Evolutionary conservation across 2,888 invertebrate genomes (phyloP), one percentile per base, ranked within the genome.

Genomic region (Idaea dimidiata): DNA sequence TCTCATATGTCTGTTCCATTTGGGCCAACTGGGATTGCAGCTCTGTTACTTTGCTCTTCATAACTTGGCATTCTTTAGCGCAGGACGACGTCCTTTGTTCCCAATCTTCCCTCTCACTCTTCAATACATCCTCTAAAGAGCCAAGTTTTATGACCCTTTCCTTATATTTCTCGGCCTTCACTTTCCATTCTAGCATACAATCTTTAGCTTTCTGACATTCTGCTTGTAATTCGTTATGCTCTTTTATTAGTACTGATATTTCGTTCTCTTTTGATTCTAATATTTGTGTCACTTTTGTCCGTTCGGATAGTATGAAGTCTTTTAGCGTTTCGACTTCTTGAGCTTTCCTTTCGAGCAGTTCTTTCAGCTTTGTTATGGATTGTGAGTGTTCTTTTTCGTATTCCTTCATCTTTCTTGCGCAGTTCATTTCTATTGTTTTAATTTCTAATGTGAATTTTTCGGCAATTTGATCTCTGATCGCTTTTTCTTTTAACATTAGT

Each of bases 381-480:
- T 79, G 78, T 54, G 91, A 79, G 61, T 94, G 92, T 61, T 93
- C 92, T 1, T 90, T 90, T 68, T 94, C 93, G 33, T 93, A 84
- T 67, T 91, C 89, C 70, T 91, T 92, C 6, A 93, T 81, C 59
- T 87, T 88, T 65, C 93, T 84, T 0, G 89, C 86, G 70, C 93
- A 93, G 65, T 93, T 91, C 84, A 93, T 90, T 80, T 94, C 94
- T 8, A 93, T 84, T 0, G 91, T 89, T 79, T 94, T 94, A 70
- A 95, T 88, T 83, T 95, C 94, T 31, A 93, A 75, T 0, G 94
- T 94, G 70, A 94, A 95, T 64, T 94, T 93, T 71, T 94, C 94
- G 0, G 95, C 94, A 90, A 95, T 94, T 78, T 95, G 95, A 67
- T 95, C 94, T 1, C 95, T 89, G 62, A 95, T 94, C 0, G 94